Percentiles rank a stretch among this genome's conserved stretches.
These are phyloP conservation scores for Syrphus vitripennis DNA, from an alignment of 2,888 invertebrate genomes.

Conservation along the genomic window DNA sequence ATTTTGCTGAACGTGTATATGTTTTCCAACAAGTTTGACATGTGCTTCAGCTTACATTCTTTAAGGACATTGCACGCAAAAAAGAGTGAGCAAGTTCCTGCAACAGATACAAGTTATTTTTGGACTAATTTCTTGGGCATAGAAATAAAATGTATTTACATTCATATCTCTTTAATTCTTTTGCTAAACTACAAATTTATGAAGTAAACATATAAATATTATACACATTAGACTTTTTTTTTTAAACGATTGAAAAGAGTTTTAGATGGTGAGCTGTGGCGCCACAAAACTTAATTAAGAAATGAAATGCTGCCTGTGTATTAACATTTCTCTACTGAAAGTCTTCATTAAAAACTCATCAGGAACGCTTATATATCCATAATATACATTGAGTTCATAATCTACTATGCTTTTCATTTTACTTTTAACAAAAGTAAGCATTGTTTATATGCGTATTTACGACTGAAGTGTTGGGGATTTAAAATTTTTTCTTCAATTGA, in stretches of 20 bases:
- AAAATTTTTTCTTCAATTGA: too few relatives aligned
- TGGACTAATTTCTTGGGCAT: neutral
- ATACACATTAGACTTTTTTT: neutral
- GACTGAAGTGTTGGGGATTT: too few relatives aligned
- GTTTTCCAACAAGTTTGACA: too few relatives aligned
- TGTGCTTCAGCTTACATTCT: too few relatives aligned
- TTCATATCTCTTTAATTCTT: neutral
- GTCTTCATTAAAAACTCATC: constrained; percentile 64
- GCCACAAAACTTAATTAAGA: constrained; percentile 24
- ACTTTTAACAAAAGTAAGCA: constrained; percentile 34
- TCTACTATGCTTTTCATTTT: neutral
- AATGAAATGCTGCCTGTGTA: constrained; percentile 54
- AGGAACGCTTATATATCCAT: constrained; percentile 39
- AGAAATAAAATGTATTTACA: neutral
- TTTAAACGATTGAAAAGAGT: constrained; percentile 3
- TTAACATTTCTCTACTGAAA: constrained; percentile 51
- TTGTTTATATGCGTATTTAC: neutral
- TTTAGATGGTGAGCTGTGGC: neutral
- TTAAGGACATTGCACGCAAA: too few relatives aligned
- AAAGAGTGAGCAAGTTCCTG: neutral
- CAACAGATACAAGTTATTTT: too few relatives aligned
- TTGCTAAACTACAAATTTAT: neutral
- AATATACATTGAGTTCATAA: constrained; percentile 9
- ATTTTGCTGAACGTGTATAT: too few relatives aligned
- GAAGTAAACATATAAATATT: constrained; percentile 31